Evolutionary conservation across 2,113 vertebrate species (phyloP), one percentile per base, ranked within the genome.

Genomic region (Connochaetes taurinus): DNA sequence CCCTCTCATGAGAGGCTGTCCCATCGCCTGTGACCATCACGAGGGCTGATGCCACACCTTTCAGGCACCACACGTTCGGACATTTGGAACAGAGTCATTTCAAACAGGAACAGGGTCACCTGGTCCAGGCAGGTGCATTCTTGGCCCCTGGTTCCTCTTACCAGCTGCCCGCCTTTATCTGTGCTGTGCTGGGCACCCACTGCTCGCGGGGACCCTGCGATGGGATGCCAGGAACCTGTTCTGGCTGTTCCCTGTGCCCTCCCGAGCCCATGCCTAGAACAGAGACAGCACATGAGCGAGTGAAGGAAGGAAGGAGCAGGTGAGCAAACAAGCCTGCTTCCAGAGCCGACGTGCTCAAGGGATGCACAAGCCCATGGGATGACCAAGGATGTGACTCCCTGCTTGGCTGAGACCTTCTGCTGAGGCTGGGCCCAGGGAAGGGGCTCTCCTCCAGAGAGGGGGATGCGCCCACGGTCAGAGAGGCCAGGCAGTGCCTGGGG

Each of bases 141-240:
- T 27, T 5, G 2, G 90, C 16, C 31, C 15, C 6, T 1, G 3
- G 15, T 5, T 7, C 23, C 10, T 58, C 29, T 47, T 27, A 2
- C 7, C 27, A 36, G 84, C 19, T 3, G 0, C 21, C 53, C 0
- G 1, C 1, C 0, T 13, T 16, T 15, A 0, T 80, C 40, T 7
- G 12, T 29, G 50, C 40, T 10, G n/a, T 12, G 33, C 64, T 3
- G 3, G 87, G 76, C 17, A 31, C 60, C 5, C 2, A 7, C 12
- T 76, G 36, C 23, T 43, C 36, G 13, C 0, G 0, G 87, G 60
- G 31, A 17, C 60, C 5, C 3, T 21, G 57, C 0, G 1, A 14
- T 47, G 2, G 17, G 62, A 16, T 40, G 21, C 21, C 5, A 7
- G 93, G 85, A 55, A 33, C 29, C 27, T 17, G 29, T 2, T 64